These are phyloP conservation scores for Montipora foliosa DNA, from an alignment of 64 coral and sea anemone species.

Conservation along the genomic window DNA sequence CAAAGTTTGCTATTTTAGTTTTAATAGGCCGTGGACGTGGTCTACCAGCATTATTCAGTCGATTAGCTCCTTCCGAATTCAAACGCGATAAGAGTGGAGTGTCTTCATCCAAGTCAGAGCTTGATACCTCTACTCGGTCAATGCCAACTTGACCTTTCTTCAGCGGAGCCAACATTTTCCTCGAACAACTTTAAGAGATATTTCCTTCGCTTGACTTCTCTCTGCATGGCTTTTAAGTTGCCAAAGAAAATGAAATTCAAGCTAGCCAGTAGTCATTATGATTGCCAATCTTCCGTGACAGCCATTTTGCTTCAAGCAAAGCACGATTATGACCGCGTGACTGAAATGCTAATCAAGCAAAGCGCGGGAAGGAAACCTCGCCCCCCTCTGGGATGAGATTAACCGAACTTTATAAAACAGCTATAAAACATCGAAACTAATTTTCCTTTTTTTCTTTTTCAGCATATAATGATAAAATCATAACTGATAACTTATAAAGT, in stretches of 20 bases:
- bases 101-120: slow-evolving; percentile 65
- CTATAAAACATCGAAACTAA: background rate
- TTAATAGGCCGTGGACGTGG: background rate
- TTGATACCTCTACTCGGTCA: background rate
- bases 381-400: background rate
- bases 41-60: background rate
- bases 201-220: background rate
- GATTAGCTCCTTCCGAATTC: background rate
- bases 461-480: background rate
- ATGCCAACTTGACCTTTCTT: slow-evolving; percentile 17
- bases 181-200: slow-evolving; percentile 1
- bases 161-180: slow-evolving; percentile 38
- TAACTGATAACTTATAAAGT: background rate
- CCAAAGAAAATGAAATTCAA: background rate
- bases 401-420: background rate
- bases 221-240: slow-evolving; percentile 26
- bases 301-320: background rate
- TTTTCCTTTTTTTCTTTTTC: background rate
- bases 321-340: background rate
- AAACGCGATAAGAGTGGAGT: slow-evolving; percentile 46
- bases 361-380: background rate
- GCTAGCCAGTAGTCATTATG: background rate
- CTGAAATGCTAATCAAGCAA: background rate
- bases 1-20: slow-evolving; percentile 75
- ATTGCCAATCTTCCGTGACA: background rate